phyloP scores from a whole-genome alignment of 2,888 invertebrate genomes.

The Dicyrtomina minuta region DNA sequence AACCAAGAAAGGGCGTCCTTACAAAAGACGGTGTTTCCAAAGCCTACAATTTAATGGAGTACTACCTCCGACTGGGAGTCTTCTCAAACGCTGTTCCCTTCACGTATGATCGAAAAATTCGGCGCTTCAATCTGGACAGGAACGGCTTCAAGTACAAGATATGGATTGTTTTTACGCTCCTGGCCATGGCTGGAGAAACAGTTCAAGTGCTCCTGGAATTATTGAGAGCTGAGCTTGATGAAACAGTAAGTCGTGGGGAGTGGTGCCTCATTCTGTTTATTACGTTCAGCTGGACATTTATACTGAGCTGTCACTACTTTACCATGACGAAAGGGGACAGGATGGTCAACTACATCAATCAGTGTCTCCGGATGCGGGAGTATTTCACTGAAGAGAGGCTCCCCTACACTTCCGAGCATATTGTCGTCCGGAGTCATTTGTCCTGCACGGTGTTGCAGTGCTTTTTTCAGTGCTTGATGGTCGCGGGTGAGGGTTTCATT shows the following conservation, averaged over 20 bases:
- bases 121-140: not conserved
- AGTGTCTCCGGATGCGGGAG: not conserved
- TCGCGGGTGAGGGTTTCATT: not conserved
- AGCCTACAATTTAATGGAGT: not conserved
- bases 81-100: not conserved
- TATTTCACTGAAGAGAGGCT: not conserved
- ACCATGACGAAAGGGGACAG: not conserved
- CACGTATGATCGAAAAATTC: not conserved
- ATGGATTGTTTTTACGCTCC: not conserved
- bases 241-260: not conserved
- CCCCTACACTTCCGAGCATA: not conserved
- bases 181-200: not conserved
- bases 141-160: not conserved
- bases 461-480: constrained; percentile 12
- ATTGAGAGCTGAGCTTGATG: not conserved
- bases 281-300: not conserved
- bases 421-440: not conserved
- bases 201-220: not conserved
- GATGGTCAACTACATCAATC: constrained; percentile 10
- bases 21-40: no score
- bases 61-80: not conserved
- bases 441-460: not conserved
- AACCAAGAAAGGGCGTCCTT: no score
- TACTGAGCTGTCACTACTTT: not conserved
- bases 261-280: constrained; percentile 1